Base-by-base conservation (phyloP, 2,888 invertebrate species). In the Kuschelorhynchus macadamiae region DNA sequence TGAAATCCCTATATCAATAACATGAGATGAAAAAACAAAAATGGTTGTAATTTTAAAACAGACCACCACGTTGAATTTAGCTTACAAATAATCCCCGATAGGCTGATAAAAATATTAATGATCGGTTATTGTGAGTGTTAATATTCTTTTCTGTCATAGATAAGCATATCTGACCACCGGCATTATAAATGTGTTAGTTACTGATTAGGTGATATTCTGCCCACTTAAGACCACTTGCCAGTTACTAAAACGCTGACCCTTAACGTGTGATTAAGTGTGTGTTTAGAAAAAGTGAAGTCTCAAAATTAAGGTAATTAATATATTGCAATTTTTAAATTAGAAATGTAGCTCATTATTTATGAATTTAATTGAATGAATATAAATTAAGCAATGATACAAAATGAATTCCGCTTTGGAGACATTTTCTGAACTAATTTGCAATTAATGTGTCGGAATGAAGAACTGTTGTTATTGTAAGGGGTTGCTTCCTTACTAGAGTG, bases 11-110 rank as follows among this genome's bases (percentile, higher is more conserved):
- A n/a, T n/a, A n/a, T n/a, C n/a, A n/a, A n/a, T n/a, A n/a, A n/a
- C n/a, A n/a, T n/a, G n/a, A n/a, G n/a, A n/a, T n/a, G n/a, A n/a
- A n/a, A n/a, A n/a, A n/a, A n/a, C n/a, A n/a, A n/a, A n/a, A n/a
- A n/a, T n/a, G n/a, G n/a, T n/a, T n/a, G n/a, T n/a, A n/a, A n/a
- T n/a, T n/a, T n/a, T n/a, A 9, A 59, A 60, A 60, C 52, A 30
- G 62, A 62, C 62, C 62, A 62, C 62, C 62, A 32, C 18, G 62
- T 62, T 33, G 62, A 62, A 62, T 44, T 44, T 33, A 42, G 46
- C 25, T 42, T 9, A 42, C 42, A 49, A 25, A 60, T 60, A 50
- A 60, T 30, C 41, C 47, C 50, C 39, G 42, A 59, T 16, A 49
- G 39, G 49, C 20, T 21, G 59, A 33, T 59, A 60, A 60, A 50